phyloP scores from a whole-genome alignment of 1,140 invertebrate species.

The Caenorhabditis latens region DNA sequence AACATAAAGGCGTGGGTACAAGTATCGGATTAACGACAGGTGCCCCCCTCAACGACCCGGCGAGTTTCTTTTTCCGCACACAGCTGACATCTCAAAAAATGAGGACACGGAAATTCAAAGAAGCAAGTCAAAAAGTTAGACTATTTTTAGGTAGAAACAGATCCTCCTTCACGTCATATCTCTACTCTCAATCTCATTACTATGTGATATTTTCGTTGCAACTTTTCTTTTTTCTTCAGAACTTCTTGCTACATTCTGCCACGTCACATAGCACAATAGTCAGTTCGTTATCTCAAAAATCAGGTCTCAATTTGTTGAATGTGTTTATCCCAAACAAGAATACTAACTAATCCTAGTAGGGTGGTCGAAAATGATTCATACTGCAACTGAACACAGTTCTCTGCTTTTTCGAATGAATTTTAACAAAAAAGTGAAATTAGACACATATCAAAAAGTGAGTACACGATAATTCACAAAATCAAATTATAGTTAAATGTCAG shows the following conservation, averaged over 20 bases:
- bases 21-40: slow-evolving; percentile 38
- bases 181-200: slow-evolving; percentile 19
- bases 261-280: too few species aligned
- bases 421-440: too few species aligned
- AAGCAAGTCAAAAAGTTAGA: too few species aligned
- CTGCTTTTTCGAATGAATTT: background rate
- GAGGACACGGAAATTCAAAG: background rate
- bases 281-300: background rate
- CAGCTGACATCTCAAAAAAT: background rate
- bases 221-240: background rate
- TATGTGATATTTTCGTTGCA: background rate
- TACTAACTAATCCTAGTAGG: background rate
- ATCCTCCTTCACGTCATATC: background rate
- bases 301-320: background rate
- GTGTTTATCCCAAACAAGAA: background rate
- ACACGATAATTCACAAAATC: too few species aligned
- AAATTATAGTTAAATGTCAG: too few species aligned
- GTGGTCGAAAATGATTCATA: slow-evolving; percentile 1
- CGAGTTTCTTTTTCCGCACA: background rate
- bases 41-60: background rate
- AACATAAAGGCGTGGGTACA: slow-evolving; percentile 46
- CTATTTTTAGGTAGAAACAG: background rate
- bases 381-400: background rate
- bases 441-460: too few species aligned
- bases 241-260: background rate